Base-by-base conservation (phyloP, 1,140 invertebrate species). In the Solenopsis invicta region DNA sequence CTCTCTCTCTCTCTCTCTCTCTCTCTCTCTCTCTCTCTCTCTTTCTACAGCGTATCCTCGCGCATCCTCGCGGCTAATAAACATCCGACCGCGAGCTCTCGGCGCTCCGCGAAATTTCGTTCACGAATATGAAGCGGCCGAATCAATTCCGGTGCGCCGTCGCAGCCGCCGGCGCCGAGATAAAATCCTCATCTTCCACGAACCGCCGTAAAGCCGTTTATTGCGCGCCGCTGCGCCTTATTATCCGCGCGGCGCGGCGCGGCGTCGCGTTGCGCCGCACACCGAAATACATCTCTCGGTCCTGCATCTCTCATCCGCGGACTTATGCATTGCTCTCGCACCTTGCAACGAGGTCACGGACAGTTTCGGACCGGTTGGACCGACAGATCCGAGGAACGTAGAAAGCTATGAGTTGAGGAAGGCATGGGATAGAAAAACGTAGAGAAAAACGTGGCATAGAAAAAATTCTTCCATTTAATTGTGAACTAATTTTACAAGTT, bases 191-290 rank as follows among this genome's bases (percentile, higher is more conserved):
- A 81, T 72, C 82, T 91, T 91, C 85, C 85, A 13, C 88, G 85
- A 90, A 90, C 64, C 71, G 89, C 69, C 90, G 74, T 92, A 90
- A 92, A 91, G 84, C 85, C 78, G 89, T 91, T 92, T 92, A 92
- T 81, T 85, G 87, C 88, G 64, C 56, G 71, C 59, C 24, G 69
- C 75, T 69, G 21, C 84, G 76, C 69, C 90, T 88, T 91, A 82
- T 88, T 86, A 88, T 87, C 89, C 77, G 61, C 84, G 84, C 66
- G 16, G 62, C 12, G 52, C 52, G 34, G 37, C 37, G 41, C 41
- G 62, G 64, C 77, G 61, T 64, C 67, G 45, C 86, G 66, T 64
- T 54, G 52, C 56, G 21, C 48, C 24, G 59, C 21, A 8, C 56
- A 62, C 2, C 41, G 50, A 81, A 80, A 67, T 86, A 67, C 41